A percentile compares a stretch with the other conserved stretches of the same genome.
phyloP scores from a whole-genome alignment of 2,797 vertebrate species.

The Takifugu rubripes region DNA sequence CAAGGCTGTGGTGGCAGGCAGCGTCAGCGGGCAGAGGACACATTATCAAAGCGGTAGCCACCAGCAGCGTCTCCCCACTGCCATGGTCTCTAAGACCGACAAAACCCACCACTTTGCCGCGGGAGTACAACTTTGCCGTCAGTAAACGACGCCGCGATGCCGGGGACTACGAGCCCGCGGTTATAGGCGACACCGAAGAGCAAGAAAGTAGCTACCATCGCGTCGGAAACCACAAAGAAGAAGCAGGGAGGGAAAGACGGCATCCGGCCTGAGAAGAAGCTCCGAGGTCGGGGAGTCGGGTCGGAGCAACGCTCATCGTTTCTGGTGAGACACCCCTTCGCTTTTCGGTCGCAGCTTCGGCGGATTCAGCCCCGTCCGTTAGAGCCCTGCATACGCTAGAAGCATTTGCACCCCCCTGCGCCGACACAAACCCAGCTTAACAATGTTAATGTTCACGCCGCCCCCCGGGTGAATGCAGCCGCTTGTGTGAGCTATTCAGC shows the following conservation, averaged over 20 bases:
- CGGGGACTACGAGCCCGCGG: conserved; percentile 22
- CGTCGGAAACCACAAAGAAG: conserved; percentile 50
- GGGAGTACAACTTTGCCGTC: conserved; percentile 43
- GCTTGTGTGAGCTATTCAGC: conserved; percentile 12
- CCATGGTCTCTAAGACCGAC: conserved; percentile 28
- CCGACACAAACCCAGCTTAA: conserved; percentile 29
- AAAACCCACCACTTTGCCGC: conserved; percentile 7
- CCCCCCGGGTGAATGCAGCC: conserved; percentile 5
- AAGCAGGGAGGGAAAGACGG: conserved; percentile 61
- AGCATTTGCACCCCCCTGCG: conserved; percentile 6
- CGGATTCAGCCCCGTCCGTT: conserved; percentile 3
- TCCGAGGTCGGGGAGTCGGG: conserved; percentile 74
- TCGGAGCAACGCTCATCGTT: conserved; percentile 65
- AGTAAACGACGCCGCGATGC: conserved; percentile 28
- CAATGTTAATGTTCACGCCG: conserved; percentile 48
- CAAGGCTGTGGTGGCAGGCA: conserved; percentile 44
- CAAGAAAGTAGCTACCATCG: conserved; percentile 40
- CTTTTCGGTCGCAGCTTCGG: conserved; percentile 2
- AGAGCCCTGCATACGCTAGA: neutral
- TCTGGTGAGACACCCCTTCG: conserved; percentile 63
- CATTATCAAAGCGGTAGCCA: conserved; percentile 47
- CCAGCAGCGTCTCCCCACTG: conserved; percentile 29
- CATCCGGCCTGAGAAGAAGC: conserved; percentile 75
- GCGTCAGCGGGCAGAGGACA: conserved; percentile 45
- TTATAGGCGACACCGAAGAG: conserved; percentile 46